Evolutionary conservation across 2,797 vertebrate genomes (phyloP).

Genomic region (Siniperca scherzeri): DNA sequence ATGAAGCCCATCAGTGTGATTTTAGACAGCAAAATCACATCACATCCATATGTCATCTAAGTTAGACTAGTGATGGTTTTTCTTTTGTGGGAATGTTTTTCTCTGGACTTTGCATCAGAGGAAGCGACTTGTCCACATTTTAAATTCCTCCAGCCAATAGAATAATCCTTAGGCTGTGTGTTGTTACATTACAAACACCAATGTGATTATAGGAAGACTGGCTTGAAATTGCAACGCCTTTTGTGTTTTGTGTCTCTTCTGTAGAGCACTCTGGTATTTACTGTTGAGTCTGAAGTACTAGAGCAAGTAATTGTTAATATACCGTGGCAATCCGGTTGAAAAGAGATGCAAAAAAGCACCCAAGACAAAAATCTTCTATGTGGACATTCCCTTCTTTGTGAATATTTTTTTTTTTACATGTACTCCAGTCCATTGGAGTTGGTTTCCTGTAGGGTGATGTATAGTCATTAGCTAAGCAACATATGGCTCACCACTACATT

Average conservation of each 20-base stretch:
- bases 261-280: too few relatives aligned
- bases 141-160: too few relatives aligned
- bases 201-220: background rate
- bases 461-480: background rate
- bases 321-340: background rate
- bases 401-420: slow-evolving; percentile 17
- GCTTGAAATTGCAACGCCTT: background rate
- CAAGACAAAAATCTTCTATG: background rate
- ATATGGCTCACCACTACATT: slow-evolving; percentile 13
- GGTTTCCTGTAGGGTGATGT: background rate
- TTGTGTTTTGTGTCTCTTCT: background rate
- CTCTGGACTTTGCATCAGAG: too few relatives aligned
- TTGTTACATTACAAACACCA: background rate
- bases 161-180: too few relatives aligned
- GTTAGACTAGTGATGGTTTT: too few relatives aligned
- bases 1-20: too few relatives aligned
- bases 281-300: background rate
- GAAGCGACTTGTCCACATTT: too few relatives aligned
- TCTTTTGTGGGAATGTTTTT: too few relatives aligned
- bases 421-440: background rate
- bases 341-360: background rate
- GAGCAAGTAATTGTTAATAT: background rate
- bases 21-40: too few relatives aligned
- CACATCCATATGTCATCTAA: too few relatives aligned
- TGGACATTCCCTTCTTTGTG: background rate